phyloP scores from a whole-genome alignment of 1,140 invertebrate species.

The Homalodisca vitripennis region DNA sequence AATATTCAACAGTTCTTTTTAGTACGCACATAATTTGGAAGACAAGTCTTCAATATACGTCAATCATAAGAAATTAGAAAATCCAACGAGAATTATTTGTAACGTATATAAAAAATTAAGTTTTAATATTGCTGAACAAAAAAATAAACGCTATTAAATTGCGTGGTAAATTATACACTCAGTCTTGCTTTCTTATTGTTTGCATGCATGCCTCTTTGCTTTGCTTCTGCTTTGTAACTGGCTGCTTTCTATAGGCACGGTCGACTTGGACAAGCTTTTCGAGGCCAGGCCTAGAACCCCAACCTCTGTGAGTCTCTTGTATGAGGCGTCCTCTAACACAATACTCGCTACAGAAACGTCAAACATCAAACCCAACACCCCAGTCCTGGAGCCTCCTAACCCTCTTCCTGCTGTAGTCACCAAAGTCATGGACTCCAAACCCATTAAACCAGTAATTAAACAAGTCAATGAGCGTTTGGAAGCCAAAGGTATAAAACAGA shows the following conservation, averaged over 20 bases:
- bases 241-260: conserved; percentile 37
- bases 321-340: conserved; percentile 38
- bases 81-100: no score
- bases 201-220: no score
- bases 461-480: conserved; percentile 18
- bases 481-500: conserved; percentile 21
- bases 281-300: conserved; percentile 40
- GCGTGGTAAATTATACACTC: background rate
- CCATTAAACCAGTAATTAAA: conserved; percentile 18
- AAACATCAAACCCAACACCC: conserved; percentile 18
- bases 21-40: no score
- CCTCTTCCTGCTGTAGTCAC: conserved; percentile 8
- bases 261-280: conserved; percentile 43
- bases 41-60: no score
- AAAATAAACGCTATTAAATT: no score
- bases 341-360: conserved; percentile 27
- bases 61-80: no score
- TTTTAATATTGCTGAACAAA: no score
- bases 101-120: no score
- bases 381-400: conserved; percentile 2
- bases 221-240: conserved; percentile 33
- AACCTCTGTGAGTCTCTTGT: conserved; percentile 38
- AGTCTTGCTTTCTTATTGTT: conserved; percentile 7
- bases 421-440: conserved; percentile 13
- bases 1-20: no score